phyloP scores from a whole-genome alignment of 2,888 invertebrate genomes.

The Euproctis similis region DNA sequence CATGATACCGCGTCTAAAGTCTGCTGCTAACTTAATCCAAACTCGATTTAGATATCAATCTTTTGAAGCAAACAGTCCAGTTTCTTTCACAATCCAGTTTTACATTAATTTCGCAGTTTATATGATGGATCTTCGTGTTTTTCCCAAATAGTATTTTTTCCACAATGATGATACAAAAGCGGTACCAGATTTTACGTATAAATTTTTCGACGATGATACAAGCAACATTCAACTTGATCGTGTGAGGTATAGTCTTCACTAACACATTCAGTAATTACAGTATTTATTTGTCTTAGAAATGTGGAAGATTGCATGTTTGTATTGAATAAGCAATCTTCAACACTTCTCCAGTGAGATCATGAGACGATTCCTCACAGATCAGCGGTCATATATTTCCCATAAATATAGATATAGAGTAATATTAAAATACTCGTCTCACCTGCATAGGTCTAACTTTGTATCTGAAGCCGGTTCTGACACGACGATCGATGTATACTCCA shows the following conservation, averaged over 20 bases:
- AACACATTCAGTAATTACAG: constrained; percentile 1
- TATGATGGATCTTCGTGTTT: constrained; percentile 67
- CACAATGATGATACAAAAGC: constrained; percentile 60
- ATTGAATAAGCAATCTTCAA: constrained; percentile 51
- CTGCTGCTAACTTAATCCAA: constrained; percentile 31
- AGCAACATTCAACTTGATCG: constrained; percentile 53
- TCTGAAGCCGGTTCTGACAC: constrained; percentile 83
- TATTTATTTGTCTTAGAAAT: constrained; percentile 34
- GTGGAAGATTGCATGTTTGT: constrained; percentile 53
- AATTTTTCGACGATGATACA: constrained; percentile 46
- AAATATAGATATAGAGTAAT: constrained; percentile 19
- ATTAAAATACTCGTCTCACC: constrained; percentile 59
- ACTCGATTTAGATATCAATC: constrained; percentile 21
- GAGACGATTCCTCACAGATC: constrained; percentile 47
- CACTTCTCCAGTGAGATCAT: constrained; percentile 37
- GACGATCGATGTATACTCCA: constrained; percentile 83
- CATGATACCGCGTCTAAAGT: constrained; percentile 44
- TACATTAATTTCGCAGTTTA: constrained; percentile 49
- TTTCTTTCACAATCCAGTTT: constrained; percentile 55
- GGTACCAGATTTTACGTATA: constrained; percentile 32
- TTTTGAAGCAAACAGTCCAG: constrained; percentile 27
- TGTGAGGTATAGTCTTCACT: constrained; percentile 41
- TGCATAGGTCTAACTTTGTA: constrained; percentile 82
- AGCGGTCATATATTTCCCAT: constrained; percentile 32
- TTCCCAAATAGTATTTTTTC: constrained; percentile 44